Conservation (phyloP, 2,888 invertebrate species). For the Drosophila anomelani region DNA sequence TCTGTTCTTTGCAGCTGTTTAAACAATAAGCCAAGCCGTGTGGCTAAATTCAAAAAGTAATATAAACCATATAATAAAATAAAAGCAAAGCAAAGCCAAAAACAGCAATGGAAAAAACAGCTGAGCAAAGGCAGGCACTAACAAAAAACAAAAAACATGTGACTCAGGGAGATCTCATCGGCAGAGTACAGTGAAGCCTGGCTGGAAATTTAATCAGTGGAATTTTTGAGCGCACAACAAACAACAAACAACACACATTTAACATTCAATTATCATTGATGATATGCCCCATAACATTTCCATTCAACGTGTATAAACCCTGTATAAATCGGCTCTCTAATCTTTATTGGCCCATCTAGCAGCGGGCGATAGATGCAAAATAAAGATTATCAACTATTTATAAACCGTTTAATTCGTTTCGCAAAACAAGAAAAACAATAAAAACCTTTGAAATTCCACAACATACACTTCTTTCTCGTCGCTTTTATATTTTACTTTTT, state of each 20-base stretch:
- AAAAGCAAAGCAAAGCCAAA: constrained; percentile 22
- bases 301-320: constrained; percentile 1
- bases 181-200: constrained; percentile 3
- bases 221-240: background rate
- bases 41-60: background rate
- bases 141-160: background rate
- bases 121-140: constrained; percentile 14
- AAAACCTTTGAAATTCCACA: constrained; percentile 3
- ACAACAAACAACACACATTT: background rate
- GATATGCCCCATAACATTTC: background rate
- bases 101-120: constrained; percentile 11
- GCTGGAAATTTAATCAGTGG: background rate
- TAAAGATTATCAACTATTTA: constrained; percentile 13
- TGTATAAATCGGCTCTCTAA: background rate
- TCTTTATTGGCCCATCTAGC: constrained; percentile 11
- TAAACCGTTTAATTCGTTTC: constrained; percentile 6
- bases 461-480: background rate
- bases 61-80: background rate
- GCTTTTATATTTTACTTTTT: background rate
- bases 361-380: constrained; percentile 5
- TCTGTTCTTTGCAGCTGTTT: constrained; percentile 14
- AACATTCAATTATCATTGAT: constrained; percentile 19
- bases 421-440: background rate
- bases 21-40: constrained; percentile 13
- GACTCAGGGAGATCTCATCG: background rate